Percentiles rank a stretch among this genome's conserved stretches.
Evolutionary conservation across 2,888 invertebrate species (phyloP).

Genomic region (Charanyca ferruginea): DNA sequence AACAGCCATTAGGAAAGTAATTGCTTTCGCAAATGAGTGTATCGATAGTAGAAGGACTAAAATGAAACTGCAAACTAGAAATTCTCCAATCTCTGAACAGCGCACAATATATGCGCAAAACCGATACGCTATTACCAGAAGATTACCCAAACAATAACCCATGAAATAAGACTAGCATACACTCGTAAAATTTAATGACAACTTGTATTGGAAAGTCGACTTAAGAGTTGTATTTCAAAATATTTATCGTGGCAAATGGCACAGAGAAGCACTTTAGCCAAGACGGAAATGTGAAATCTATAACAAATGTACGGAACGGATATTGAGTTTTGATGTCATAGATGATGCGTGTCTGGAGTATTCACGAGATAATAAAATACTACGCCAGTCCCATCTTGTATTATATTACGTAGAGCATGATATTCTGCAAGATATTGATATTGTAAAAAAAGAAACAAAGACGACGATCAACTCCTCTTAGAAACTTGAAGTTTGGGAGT

Average conservation of each 20-base stretch:
- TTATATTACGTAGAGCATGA: slow-evolving; percentile 55
- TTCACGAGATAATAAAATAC: slow-evolving; percentile 85
- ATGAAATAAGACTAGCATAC: slow-evolving; percentile 73
- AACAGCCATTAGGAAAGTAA: slow-evolving; percentile 41
- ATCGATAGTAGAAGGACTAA: slow-evolving; percentile 33
- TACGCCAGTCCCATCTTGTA: slow-evolving; percentile 68
- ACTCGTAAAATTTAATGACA: slow-evolving; percentile 78
- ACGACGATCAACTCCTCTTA: slow-evolving; percentile 20
- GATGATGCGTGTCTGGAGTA: slow-evolving; percentile 80
- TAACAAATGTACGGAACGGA: slow-evolving; percentile 84
- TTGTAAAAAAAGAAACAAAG: slow-evolving; percentile 55
- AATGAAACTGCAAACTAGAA: slow-evolving; percentile 46
- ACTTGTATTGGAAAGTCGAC: slow-evolving; percentile 79
- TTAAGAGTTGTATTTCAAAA: slow-evolving; percentile 79
- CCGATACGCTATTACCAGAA: slow-evolving; percentile 64
- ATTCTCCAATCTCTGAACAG: slow-evolving; percentile 46
- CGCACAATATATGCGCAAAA: slow-evolving; percentile 57
- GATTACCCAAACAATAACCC: slow-evolving; percentile 73
- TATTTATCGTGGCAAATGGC: slow-evolving; percentile 77
- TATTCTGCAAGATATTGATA: slow-evolving; percentile 60
- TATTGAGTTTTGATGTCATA: slow-evolving; percentile 87
- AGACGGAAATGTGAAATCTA: slow-evolving; percentile 83
- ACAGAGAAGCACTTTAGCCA: slow-evolving; percentile 70
- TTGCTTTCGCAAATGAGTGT: slow-evolving; percentile 39
- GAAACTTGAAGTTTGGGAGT: slow-evolving; percentile 18